Conservation (phyloP, 2,113 vertebrate species). For the Oreochromis spilurus region DNA sequence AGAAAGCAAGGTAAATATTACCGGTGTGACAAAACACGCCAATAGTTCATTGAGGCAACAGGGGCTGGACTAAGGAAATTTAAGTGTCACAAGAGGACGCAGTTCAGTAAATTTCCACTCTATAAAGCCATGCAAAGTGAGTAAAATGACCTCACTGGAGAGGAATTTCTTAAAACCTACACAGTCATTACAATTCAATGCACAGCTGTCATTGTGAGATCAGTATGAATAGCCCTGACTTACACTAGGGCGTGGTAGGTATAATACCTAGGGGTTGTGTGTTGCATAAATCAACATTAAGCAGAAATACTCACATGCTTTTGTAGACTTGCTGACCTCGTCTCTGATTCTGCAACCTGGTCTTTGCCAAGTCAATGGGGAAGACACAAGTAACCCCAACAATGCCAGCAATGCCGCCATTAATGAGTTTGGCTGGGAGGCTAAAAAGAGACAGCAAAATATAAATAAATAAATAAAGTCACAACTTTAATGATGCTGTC, state of each 20-base stretch:
- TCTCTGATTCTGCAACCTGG: constrained; percentile 84
- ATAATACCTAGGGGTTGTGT: not conserved
- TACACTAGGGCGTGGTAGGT: not conserved
- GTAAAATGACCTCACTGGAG: not conserved
- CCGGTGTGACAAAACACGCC: not conserved
- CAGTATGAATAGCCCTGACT: not conserved
- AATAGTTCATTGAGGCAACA: not conserved
- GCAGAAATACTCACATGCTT: constrained; percentile 74
- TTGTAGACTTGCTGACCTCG: constrained; percentile 79
- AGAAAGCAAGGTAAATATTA: not conserved
- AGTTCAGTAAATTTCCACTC: not conserved
- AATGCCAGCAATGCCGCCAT: constrained; percentile 81
- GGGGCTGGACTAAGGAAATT: not conserved
- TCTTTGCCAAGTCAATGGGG: constrained; percentile 82
- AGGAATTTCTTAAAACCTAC: not conserved
- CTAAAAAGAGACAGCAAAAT: constrained; percentile 40
- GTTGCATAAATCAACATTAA: not conserved
- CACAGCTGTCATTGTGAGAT: not conserved
- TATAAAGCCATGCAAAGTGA: not conserved
- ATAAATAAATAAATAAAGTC: not conserved
- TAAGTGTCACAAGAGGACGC: accelerated
- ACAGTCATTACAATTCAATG: not conserved
- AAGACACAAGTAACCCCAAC: constrained; percentile 84
- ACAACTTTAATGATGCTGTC: not conserved
- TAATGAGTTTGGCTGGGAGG: constrained; percentile 83